These are phyloP conservation scores for Orthosia incerta DNA, from an alignment of 2,888 invertebrate species.

Conservation along the genomic window DNA sequence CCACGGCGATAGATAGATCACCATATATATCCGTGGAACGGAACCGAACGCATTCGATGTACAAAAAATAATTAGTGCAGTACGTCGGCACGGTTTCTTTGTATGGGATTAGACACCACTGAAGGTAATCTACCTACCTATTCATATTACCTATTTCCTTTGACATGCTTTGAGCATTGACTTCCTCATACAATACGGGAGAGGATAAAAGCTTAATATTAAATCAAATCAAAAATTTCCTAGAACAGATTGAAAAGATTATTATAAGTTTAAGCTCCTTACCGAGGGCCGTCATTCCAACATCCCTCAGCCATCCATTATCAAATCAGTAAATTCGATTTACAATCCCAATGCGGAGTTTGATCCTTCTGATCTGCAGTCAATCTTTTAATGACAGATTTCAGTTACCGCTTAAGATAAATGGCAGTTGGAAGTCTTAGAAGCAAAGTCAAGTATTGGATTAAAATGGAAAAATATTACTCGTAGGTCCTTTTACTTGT, in stretches of 20 bases:
- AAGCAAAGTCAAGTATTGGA: conserved; percentile 19
- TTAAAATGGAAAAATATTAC: conserved; percentile 23
- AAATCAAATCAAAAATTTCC: conserved; percentile 34
- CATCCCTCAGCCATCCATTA: conserved; percentile 52
- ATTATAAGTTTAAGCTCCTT: conserved; percentile 53
- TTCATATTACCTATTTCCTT: conserved; percentile 1
- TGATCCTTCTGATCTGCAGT: conserved; percentile 59
- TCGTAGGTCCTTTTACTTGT: neutral
- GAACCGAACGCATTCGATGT: too few relatives aligned
- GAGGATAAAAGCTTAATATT: conserved; percentile 20
- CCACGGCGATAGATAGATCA: too few relatives aligned
- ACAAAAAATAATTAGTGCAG: too few relatives aligned
- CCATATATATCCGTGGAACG: too few relatives aligned
- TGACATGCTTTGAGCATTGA: neutral
- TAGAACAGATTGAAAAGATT: conserved; percentile 46
- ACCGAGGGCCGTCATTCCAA: conserved; percentile 42
- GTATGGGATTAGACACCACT: too few relatives aligned
- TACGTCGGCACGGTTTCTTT: too few relatives aligned
- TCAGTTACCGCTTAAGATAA: conserved; percentile 50
- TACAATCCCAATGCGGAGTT: conserved; percentile 58
- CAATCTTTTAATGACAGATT: conserved; percentile 61
- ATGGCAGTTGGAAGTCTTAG: conserved; percentile 41
- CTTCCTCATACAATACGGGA: conserved; percentile 9
- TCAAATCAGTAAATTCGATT: conserved; percentile 64
- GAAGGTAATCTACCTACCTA: too few relatives aligned